Conservation (phyloP, 1,140 invertebrate species). For the Aleiodes sp. region DNA sequence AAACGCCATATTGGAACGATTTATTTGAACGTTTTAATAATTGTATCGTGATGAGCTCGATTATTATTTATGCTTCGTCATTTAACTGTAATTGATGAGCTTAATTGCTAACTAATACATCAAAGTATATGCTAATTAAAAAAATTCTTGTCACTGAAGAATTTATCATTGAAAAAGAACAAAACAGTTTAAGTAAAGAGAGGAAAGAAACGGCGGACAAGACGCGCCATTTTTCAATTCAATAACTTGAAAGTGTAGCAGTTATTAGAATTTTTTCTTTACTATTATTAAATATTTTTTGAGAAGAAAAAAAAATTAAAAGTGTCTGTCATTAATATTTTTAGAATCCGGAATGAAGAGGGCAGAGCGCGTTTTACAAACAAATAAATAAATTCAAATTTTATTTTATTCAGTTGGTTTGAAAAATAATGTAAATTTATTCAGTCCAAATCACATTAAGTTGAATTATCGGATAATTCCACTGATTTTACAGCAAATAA, state of each 20-base stretch:
- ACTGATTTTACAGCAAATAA: no score
- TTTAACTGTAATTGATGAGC: not conserved
- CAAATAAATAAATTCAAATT: slow-evolving; percentile 10
- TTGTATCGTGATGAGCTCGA: slow-evolving; percentile 9
- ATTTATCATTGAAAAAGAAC: not conserved
- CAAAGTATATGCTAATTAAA: no score
- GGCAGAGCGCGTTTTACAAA: slow-evolving; percentile 51
- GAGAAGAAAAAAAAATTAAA: no score
- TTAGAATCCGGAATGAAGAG: slow-evolving; percentile 51
- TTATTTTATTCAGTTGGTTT: not conserved
- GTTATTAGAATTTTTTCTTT: slow-evolving; percentile 18
- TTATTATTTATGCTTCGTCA: slow-evolving; percentile 14
- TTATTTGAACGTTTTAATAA: slow-evolving; percentile 1
- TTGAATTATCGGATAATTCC: no score
- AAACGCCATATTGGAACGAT: not conserved
- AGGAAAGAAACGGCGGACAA: slow-evolving; percentile 44
- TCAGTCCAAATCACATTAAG: no score
- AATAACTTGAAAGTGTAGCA: slow-evolving; percentile 29
- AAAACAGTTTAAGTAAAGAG: not conserved
- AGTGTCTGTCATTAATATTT: slow-evolving; percentile 21
- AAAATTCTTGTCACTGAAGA: not conserved
- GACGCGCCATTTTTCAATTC: slow-evolving; percentile 45
- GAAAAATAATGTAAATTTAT: no score
- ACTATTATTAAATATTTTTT: not conserved
- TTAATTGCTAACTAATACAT: slow-evolving; percentile 2